These are phyloP conservation scores for Python bivittatus DNA, from an alignment of 2,113 vertebrate species.

Conservation along the genomic window DNA sequence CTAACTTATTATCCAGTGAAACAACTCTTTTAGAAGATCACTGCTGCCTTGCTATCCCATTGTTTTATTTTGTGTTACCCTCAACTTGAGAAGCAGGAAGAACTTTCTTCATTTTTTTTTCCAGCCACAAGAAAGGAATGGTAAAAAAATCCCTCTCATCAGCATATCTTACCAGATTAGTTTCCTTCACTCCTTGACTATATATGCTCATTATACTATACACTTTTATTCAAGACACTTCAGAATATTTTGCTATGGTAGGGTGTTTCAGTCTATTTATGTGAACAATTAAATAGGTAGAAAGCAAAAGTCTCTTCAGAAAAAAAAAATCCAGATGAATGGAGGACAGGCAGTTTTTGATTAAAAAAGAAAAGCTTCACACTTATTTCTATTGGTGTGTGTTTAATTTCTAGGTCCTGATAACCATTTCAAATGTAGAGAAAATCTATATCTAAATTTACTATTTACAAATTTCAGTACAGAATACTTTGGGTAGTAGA, in stretches of 20 bases:
- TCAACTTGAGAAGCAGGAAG: neutral
- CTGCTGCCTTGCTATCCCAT: neutral
- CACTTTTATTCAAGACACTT: no score
- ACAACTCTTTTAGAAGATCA: neutral
- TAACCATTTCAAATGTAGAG: no score
- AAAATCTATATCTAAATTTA: neutral
- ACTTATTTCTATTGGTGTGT: neutral
- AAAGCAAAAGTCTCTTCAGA: neutral
- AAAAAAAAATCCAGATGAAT: neutral
- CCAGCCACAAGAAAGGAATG: neutral
- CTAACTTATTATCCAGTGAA: neutral
- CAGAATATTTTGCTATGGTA: neutral
- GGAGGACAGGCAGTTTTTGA: neutral
- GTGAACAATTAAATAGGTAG: neutral
- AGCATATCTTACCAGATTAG: neutral
- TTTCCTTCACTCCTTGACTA: neutral
- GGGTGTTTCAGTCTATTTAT: neutral
- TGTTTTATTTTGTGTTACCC: neutral
- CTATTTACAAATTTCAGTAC: neutral
- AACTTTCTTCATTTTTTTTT: neutral
- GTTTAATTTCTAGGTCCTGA: neutral
- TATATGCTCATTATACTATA: no score
- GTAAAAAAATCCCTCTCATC: neutral
- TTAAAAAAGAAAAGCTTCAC: neutral
- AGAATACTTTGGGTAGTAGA: neutral